Conservation (phyloP, 2,113 vertebrate genomes). For the Caracal caracal region DNA sequence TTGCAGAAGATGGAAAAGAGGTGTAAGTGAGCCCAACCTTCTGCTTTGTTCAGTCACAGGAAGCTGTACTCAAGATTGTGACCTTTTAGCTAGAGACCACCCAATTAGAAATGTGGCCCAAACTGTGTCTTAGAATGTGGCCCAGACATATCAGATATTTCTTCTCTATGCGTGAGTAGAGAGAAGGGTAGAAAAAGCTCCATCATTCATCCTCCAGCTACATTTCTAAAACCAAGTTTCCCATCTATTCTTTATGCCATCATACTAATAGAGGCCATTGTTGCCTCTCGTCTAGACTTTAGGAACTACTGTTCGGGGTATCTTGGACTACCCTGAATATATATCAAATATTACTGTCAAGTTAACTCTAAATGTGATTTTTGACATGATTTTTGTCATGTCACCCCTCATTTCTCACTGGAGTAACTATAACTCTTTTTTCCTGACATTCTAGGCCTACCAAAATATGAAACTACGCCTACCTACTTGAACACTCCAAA, state of each 20-base stretch:
- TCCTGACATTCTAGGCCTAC: neutral
- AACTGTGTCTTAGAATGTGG: neutral
- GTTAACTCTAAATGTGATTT: neutral
- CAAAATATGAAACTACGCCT: neutral
- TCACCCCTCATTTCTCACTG: neutral
- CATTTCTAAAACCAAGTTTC: constrained; percentile 32
- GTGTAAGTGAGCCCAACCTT: neutral
- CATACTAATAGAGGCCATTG: neutral
- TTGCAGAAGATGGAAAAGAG: neutral
- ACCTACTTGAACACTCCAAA: neutral
- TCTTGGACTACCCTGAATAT: neutral
- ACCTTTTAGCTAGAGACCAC: neutral
- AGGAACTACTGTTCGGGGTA: neutral
- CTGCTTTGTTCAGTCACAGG: neutral
- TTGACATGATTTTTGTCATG: neutral
- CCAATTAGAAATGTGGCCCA: neutral
- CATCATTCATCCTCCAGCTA: neutral
- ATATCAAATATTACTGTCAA: neutral
- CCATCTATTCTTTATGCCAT: neutral
- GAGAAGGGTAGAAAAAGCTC: neutral
- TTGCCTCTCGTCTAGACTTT: neutral
- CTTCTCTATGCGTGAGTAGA: neutral
- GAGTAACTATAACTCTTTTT: neutral
- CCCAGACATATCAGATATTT: neutral
- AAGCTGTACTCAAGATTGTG: neutral